Evolutionary conservation across 2,888 invertebrate genomes (phyloP).

Genomic region (Xylota sylvarum): DNA sequence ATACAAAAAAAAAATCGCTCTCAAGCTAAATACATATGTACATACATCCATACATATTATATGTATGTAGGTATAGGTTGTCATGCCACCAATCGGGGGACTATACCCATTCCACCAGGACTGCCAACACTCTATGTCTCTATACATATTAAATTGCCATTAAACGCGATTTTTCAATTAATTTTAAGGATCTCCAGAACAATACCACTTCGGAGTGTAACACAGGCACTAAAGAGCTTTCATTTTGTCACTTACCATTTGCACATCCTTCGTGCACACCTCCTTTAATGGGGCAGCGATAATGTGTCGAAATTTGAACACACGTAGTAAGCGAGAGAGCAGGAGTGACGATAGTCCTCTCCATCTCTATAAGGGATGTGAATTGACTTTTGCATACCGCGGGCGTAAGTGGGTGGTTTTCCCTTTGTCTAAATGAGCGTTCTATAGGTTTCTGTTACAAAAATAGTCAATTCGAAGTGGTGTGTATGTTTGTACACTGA

Average conservation of each 20-base stretch:
- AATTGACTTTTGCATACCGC: constrained; percentile 41
- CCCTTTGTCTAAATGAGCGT: constrained; percentile 33
- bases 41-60: background rate
- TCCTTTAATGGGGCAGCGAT: constrained; percentile 31
- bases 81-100: constrained; percentile 7
- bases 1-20: constrained; percentile 10
- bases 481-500: constrained; percentile 7
- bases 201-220: constrained; percentile 48
- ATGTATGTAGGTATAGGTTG: background rate
- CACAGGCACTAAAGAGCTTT: constrained; percentile 63
- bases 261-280: constrained; percentile 18
- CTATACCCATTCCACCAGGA: background rate
- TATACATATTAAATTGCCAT: constrained; percentile 58
- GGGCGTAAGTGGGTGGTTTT: background rate
- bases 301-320: constrained; percentile 46
- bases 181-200: constrained; percentile 65
- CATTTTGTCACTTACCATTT: constrained; percentile 54
- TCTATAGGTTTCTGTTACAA: constrained; percentile 16
- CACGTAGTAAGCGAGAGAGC: background rate
- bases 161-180: constrained; percentile 74
- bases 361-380: constrained; percentile 16
- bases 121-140: constrained; percentile 14
- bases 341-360: constrained; percentile 17
- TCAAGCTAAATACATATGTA: background rate
- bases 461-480: constrained; percentile 10